Evolutionary conservation across 2,113 vertebrate genomes (phyloP), one percentile per base, ranked within the genome.

Genomic region (Pithys albifrons): DNA sequence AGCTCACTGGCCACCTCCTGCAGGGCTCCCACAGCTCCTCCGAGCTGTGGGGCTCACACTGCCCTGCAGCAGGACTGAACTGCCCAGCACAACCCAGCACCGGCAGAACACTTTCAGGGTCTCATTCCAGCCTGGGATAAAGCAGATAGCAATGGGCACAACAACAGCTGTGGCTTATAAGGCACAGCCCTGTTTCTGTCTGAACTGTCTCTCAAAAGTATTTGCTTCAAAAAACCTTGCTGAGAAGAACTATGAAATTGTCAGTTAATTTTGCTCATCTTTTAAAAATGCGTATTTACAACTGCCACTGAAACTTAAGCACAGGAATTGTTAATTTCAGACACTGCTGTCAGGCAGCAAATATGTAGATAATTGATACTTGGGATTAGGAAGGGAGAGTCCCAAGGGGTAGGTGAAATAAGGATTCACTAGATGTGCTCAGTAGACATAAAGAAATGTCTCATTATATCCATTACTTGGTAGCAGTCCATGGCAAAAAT

Each of bases 31-130:
- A 22, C 27, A 11, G 18, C 69, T 70, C 3, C 45, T 33, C 37
- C 4, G 6, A 37, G 61, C 49, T 28, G 27, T 0, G 0, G 23
- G 41, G 54, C 37, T 70, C 11, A 1, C 4, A 0, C 5, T 57
- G 67, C 24, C 45, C 72, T 17, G n/a, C 64, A 52, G 59, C 22
- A 65, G 46, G 66, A 62, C 72, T 43, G 39, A 46, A 43, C 2
- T 3, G n/a, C 28, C 25, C 4, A 1, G n/a, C 70, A 67, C 2
- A 2, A 11, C 43, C 46, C 46, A 20, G 59, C 1, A 2, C 10
- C 1, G 0, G 13, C 1, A 4, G 73, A 19, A 29, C 0, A 0
- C 31, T 15, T 18, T 49, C 69, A 39, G n/a, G 6, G 9, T 33
- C 24, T 76, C 12, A 37, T 12, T 55, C 33, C 83, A 37, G 46